Evolutionary conservation across 2,888 invertebrate genomes (phyloP).

Genomic region (Gymnocheta viridis): DNA sequence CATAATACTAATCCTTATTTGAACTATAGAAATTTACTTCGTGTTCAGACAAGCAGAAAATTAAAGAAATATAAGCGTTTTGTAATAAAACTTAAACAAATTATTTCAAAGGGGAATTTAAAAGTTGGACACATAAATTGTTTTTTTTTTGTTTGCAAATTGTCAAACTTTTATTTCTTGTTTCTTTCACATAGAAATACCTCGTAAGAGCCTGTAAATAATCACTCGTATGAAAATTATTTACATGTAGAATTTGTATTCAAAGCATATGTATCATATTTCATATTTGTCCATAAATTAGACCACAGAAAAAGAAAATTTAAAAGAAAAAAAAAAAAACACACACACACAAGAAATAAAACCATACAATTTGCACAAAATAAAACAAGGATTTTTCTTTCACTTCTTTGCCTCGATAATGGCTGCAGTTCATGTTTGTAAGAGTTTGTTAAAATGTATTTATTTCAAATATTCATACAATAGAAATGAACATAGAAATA

Average conservation of each 20-base stretch:
- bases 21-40: neutral
- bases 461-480: slow-evolving; percentile 43
- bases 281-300: slow-evolving; percentile 68
- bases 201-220: slow-evolving; percentile 29
- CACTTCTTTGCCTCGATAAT: slow-evolving; percentile 37
- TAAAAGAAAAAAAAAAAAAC: neutral
- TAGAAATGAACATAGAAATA: slow-evolving; percentile 38
- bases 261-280: slow-evolving; percentile 67
- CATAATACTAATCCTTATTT: slow-evolving; percentile 15
- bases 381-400: slow-evolving; percentile 50
- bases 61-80: neutral
- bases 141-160: no score
- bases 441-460: slow-evolving; percentile 15
- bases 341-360: slow-evolving; percentile 17
- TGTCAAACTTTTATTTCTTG: no score
- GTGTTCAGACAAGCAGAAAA: slow-evolving; percentile 25
- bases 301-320: slow-evolving; percentile 41
- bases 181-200: neutral
- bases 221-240: slow-evolving; percentile 50
- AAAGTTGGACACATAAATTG: neutral
- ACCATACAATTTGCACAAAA: slow-evolving; percentile 48
- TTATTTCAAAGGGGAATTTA: neutral
- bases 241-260: slow-evolving; percentile 63
- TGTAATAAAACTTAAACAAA: neutral
- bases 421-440: slow-evolving; percentile 23